phyloP scores from a whole-genome alignment of 2,113 vertebrate species.

The Rhinichthys klamathensis region DNA sequence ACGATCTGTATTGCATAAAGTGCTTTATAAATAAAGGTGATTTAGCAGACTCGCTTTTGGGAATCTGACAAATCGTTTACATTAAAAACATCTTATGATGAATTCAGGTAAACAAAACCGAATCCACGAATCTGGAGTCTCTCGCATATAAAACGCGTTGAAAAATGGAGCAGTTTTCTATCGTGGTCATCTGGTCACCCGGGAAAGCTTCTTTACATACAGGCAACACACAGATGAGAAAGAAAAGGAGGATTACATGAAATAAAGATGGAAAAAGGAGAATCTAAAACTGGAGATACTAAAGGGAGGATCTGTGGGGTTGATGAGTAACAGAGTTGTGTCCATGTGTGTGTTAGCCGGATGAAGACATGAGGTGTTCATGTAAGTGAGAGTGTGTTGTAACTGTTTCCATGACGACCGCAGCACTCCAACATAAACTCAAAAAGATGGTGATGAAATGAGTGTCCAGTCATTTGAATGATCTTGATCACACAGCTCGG shows the following conservation, averaged over 20 bases:
- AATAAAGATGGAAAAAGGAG: neutral
- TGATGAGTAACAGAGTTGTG: neutral
- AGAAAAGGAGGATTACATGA: neutral
- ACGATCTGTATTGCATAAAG: too few species aligned
- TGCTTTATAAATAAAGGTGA: too few species aligned
- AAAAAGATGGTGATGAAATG: constrained; percentile 9
- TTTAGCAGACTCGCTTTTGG: neutral
- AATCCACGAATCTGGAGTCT: neutral
- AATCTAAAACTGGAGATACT: neutral
- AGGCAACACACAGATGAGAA: neutral
- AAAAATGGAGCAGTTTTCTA: neutral
- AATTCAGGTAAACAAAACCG: neutral
- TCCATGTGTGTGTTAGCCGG: neutral
- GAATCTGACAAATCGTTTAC: neutral
- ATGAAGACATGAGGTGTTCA: constrained; percentile 5
- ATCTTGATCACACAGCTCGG: neutral
- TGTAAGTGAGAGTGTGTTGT: constrained; percentile 32
- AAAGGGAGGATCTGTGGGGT: constrained; percentile 21
- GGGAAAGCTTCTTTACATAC: neutral
- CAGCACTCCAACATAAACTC: constrained; percentile 15
- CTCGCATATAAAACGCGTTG: neutral
- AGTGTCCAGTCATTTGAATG: constrained; percentile 9
- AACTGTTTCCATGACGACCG: constrained; percentile 6
- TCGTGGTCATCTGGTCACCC: neutral
- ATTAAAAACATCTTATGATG: neutral